A percentile compares a stretch with the other conserved stretches of the same genome.
These are phyloP conservation scores for Ormyrus rosae DNA, from an alignment of 2,888 invertebrate genomes.

Conservation along the genomic window DNA sequence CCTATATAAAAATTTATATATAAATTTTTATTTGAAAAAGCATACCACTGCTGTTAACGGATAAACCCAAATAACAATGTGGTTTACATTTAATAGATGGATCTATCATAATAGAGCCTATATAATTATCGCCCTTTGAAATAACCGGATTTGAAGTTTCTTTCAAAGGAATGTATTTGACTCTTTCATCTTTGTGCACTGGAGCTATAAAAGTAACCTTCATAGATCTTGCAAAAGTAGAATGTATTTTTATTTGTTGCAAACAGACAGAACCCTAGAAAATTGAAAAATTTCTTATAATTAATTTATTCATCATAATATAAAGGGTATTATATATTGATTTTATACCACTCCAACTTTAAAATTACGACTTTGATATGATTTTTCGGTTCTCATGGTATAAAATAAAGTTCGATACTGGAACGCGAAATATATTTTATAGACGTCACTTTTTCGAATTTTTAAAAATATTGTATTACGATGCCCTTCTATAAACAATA, in stretches of 20 bases:
- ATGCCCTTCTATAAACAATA: no score
- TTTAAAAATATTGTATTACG: no score
- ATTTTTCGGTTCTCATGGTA: no score
- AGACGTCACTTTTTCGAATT: no score
- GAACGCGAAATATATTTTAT: no score
- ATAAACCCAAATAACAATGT: slow-evolving; percentile 87
- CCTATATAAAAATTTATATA: slow-evolving; percentile 41
- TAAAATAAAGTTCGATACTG: no score
- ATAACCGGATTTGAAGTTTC: slow-evolving; percentile 70
- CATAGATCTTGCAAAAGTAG: slow-evolving; percentile 88
- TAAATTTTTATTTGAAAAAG: slow-evolving; percentile 52
- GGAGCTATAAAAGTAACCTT: slow-evolving; percentile 82
- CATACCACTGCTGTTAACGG: slow-evolving; percentile 81
- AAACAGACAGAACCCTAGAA: slow-evolving; percentile 86
- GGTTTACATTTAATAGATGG: slow-evolving; percentile 84
- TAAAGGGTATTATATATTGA: no score
- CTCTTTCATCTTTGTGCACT: slow-evolving; percentile 75
- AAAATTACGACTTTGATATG: no score
- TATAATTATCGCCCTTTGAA: slow-evolving; percentile 72
- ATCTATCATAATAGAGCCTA: slow-evolving; percentile 83
- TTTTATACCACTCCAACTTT: no score
- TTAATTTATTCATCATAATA: no score
- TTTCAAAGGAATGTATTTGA: slow-evolving; percentile 72
- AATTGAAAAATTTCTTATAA: neutral
- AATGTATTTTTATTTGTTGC: slow-evolving; percentile 87